Percentiles rank a stretch among this genome's conserved stretches.
Evolutionary conservation across 2,888 invertebrate genomes (phyloP).

Genomic region (Tiliacea citrago): DNA sequence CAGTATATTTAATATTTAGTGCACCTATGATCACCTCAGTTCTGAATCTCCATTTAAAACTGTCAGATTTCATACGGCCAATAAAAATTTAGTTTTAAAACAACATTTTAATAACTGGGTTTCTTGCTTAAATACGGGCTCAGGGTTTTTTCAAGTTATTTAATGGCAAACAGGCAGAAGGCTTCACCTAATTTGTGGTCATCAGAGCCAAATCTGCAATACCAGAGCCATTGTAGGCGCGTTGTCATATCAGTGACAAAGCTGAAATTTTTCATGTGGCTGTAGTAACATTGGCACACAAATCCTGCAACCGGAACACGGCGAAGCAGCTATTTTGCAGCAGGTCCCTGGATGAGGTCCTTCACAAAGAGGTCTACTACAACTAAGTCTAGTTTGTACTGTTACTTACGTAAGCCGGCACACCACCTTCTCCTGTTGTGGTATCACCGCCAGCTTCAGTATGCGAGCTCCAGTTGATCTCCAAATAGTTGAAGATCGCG

Average conservation of each 20-base stretch:
- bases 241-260: not conserved
- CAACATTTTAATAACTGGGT: not conserved
- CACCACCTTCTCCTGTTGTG: slow-evolving; percentile 96
- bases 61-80: not conserved
- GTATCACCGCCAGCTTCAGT: slow-evolving; percentile 98
- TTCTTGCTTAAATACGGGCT: too few species aligned
- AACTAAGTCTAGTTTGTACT: not conserved
- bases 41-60: not conserved
- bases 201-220: not conserved
- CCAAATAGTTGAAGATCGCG: slow-evolving; percentile 98
- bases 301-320: not conserved
- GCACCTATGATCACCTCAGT: too few species aligned
- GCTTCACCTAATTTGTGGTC: not conserved
- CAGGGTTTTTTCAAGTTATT: too few species aligned
- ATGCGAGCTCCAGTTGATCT: slow-evolving; percentile 97
- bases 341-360: not conserved
- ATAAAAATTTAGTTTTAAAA: not conserved
- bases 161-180: too few species aligned
- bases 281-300: too few species aligned
- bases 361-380: not conserved
- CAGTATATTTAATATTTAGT: not conserved
- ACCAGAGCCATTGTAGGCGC: not conserved
- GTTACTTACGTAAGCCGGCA: slow-evolving; percentile 95
- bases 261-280: too few species aligned
- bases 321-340: not conserved